Base-by-base conservation (phyloP, 2,113 vertebrate species). In the Bubo blakistoni region DNA sequence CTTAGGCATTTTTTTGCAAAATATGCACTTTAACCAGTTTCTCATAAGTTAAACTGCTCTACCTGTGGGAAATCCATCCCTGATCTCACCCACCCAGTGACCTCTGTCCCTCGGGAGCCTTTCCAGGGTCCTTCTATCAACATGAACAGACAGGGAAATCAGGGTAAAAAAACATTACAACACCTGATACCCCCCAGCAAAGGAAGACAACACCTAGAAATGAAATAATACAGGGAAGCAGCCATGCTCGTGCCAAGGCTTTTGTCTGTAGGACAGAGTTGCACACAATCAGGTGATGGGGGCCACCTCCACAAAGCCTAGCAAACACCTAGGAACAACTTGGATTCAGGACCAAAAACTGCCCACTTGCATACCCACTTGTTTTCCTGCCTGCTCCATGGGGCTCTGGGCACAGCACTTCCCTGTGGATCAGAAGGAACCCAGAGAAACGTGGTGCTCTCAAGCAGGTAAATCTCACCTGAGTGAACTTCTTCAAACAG, bases 381-480 rank as follows among this genome's bases (percentile, higher is more conserved):
- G 2, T 59, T 51, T 59, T 70, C 26, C 65, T 85, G 51, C 19
- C n/a, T 85, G 54, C 25, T 55, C 61, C 30, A 11, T 3, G 32
- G 18, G 20, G 29, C 5, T 52, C n/a, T 71, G n/a, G 25, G 32
- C 19, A 89, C 1, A 1, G 15, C 1, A 1, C 4, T 71, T 21
- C 18, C 42, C 17, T 10, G 40, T 5, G 7, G 6, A 74, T 24
- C 40, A 36, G n/a, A 83, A 72, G 17, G 62, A 79, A 70, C 9
- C 21, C 46, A 54, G 51, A 70, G 73, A 66, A 91, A 26, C 0
- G 2, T 7, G 13, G 21, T 6, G 4, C 18, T 32, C 29, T 47
- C 40, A 27, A 17, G 16, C 34, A 78, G 17, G 13, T 44, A n/a
- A 46, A 71, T 49, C 29, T 82, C 70, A 83, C 17, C 46, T 4